Base-by-base conservation (phyloP, 1,140 invertebrate species). In the Babylonia areolata region DNA sequence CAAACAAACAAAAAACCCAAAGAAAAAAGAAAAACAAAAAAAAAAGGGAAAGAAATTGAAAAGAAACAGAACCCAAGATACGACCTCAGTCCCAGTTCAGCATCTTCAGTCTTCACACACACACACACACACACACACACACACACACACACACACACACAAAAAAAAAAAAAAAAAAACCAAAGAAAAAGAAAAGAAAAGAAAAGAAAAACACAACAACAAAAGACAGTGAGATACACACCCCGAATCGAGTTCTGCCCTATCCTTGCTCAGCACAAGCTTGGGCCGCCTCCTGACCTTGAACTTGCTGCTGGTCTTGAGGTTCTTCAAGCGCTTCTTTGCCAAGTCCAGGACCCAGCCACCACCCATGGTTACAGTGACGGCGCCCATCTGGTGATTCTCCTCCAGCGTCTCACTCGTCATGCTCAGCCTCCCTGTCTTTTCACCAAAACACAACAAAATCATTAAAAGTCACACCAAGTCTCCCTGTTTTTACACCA, bases 221-320 rank as follows among this genome's bases (percentile, higher is more conserved):
- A 33, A 73, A 33, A 73, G 11, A 73, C n/a, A 0, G 6, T 37
- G 1, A n/a, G 11, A 35, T 6, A 73, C n/a, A 35, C 20, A 73
- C 71, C 12, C 71, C 33, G 31, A 37, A 35, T 40, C 15, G 23
- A 37, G 20, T 40, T 39, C 75, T 9, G 75, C 35, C 3, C 3
- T 17, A 37, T 40, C 3, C 40, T 40, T 23, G 3, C 17, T 2
- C 35, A 42, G 75, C 12, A 3, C 37, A 1, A 40, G 6, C 37
- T 23, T 15, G 23, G 75, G 75, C 3, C 75, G 75, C 28, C 75
- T 77, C 37, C 75, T 77, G 75, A 77, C 75, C 75, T 77, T 77
- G 75, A 77, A 77, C 75, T 77, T 77, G 75, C 39, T 1, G 23
- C 37, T 9, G 20, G 17, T 17, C 12, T 77, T 12, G 1, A 77